Evolutionary conservation across 1,140 invertebrate genomes (phyloP), one percentile per base, ranked within the genome.

Genomic region (Achroia grisella): DNA sequence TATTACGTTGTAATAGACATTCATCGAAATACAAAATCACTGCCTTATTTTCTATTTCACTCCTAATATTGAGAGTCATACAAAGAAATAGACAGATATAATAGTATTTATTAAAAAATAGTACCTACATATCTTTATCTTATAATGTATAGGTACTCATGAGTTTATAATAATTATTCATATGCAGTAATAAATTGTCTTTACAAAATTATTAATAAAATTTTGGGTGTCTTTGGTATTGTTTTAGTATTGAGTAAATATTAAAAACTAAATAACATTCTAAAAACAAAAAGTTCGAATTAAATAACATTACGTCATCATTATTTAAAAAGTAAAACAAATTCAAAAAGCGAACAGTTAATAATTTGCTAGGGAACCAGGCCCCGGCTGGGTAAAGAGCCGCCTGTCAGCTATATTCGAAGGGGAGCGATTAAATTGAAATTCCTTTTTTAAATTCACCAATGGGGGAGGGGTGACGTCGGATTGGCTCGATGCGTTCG

Each of bases 361-460:
- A 52, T 52, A 55, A 44, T 14, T 17, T 9, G 43, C 44, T 36
- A 31, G 51, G 43, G 37, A 52, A 50, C 37, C 12, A 37, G 32
- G 48, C n/a, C 37, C 12, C 36, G 32, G 6, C 27, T 45, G 45
- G 46, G 40, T 48, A 45, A 53, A 53, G 34, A 52, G 40, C 44
- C 52, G 45, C 42, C 52, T 50, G 56, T 57, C 55, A 56, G 48
- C 44, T 61, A 60, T 65, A 58, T 63, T 56, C 48, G 57, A 71
- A 68, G 74, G 77, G 74, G 75, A 80, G 60, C 58, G 67, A 79
- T 81, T 73, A 75, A 76, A 78, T 80, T 74, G 62, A 71, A 82
- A 72, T 81, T 71, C 70, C 67, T 67, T 78, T 80, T 78, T 77
- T 65, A 74, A 79, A 83, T 79, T 78, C 71, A 75, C 75, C 77